Base-by-base conservation (phyloP, 2,888 invertebrate genomes). In the Stictocephala bisonia region DNA sequence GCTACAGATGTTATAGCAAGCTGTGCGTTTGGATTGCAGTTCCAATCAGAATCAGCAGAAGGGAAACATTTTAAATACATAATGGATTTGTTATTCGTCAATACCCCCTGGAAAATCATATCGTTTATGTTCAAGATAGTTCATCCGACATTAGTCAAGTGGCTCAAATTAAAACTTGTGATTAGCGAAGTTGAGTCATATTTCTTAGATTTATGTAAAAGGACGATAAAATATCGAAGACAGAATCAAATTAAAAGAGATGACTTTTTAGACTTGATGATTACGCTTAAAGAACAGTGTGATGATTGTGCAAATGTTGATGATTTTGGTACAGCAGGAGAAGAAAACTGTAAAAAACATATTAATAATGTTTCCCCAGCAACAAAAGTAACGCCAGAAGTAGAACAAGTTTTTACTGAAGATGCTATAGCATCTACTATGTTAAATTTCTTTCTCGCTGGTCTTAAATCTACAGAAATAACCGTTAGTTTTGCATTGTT, bases 401-500 rank as follows among this genome's bases (percentile, higher is more conserved):
- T 18, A 9, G 64, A 64, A 4, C 40, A 44, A 0, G 26, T 64
- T 15, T 64, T 64, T 26, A 64, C 64, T 15, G 44, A 64, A 15
- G 64, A 64, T 41, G 24, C 24, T n/a, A 64, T 64, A 15, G 64
- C 44, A 13, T 24, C 64, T 44, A 22, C 44, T n/a, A 64, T 64
- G 27, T 40, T 24, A 26, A 64, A 64, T 20, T 64, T 64, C 11
- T 22, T 64, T 3, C 9, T 7, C 15, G 40, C 64, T 3, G 44
- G 64, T 1, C 15, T 64, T 26, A 44, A 41, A 7, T 44, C 64
- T 2, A 41, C 44, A 44, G 40, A 27, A 4, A 44, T 64, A 20
- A 64, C 64, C 3, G 27, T 64, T 44, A 44, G 44, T 44, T 64
- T 64, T 44, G 64, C 64, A 20, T 9, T 64, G 26, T 64, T 40